Conservation (phyloP, 1,140 invertebrate species). For the Eumaeus atala region DNA sequence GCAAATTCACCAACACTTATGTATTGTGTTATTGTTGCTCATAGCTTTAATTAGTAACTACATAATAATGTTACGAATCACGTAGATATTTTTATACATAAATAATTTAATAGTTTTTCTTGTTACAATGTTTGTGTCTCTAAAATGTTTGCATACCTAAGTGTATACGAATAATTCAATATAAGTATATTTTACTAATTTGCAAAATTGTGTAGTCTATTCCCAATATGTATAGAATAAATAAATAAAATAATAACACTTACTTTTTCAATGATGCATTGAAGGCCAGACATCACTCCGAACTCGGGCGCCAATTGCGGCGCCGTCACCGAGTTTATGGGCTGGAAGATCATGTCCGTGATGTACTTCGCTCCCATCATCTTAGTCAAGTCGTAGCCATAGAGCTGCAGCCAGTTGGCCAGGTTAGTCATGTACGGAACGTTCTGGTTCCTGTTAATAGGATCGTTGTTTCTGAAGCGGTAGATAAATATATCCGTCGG, state of each 20-base stretch:
- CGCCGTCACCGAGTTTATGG: slow-evolving; percentile 83
- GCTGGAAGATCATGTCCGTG: slow-evolving; percentile 84
- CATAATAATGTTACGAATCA: too few relatives aligned
- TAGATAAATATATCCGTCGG: slow-evolving; percentile 94
- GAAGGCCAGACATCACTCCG: slow-evolving; percentile 89
- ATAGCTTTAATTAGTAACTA: too few relatives aligned
- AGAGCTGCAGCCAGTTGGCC: slow-evolving; percentile 88
- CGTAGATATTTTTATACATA: too few relatives aligned
- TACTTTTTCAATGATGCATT: slow-evolving; percentile 89
- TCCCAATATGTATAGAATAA: slow-evolving; percentile 14
- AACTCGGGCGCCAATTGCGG: slow-evolving; percentile 87
- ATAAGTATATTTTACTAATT: too few relatives aligned
- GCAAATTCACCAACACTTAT: too few relatives aligned
- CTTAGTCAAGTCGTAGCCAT: slow-evolving; percentile 89
- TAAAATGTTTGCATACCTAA: too few relatives aligned
- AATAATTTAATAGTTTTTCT: too few relatives aligned
- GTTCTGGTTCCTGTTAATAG: slow-evolving; percentile 86
- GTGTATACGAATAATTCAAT: too few relatives aligned
- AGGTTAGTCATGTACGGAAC: slow-evolving; percentile 90
- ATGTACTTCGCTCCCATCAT: slow-evolving; percentile 90
- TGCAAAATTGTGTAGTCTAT: too few relatives aligned
- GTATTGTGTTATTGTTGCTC: too few relatives aligned
- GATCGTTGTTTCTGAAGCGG: slow-evolving; percentile 93
- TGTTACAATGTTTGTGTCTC: too few relatives aligned
- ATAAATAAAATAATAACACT: slow-evolving; percentile 17